Evolutionary conservation across 2,888 invertebrate genomes (phyloP).

Genomic region (Bembecia ichneumoniformis): DNA sequence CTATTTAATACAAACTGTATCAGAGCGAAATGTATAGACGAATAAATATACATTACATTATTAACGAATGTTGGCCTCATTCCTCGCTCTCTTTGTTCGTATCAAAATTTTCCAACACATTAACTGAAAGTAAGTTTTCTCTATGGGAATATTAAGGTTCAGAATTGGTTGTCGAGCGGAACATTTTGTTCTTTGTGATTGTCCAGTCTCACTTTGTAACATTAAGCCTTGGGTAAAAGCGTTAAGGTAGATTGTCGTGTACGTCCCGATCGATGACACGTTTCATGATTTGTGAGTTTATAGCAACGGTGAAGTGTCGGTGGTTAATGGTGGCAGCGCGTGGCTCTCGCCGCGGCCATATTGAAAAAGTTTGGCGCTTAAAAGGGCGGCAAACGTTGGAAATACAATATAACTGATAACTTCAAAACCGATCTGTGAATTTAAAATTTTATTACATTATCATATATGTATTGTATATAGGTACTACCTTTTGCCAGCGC

Average conservation of each 20-base stretch:
- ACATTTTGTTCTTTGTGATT: slow-evolving; percentile 50
- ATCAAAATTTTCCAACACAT: slow-evolving; percentile 51
- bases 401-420: not conserved
- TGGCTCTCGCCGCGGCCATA: slow-evolving; percentile 65
- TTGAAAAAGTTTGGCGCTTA: slow-evolving; percentile 70
- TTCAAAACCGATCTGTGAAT: too few species aligned
- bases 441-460: too few species aligned
- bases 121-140: slow-evolving; percentile 62
- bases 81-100: slow-evolving; percentile 71
- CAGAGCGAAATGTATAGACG: slow-evolving; percentile 36
- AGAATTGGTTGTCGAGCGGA: slow-evolving; percentile 52
- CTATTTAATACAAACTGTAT: not conserved
- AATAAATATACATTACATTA: slow-evolving; percentile 72
- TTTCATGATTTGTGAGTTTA: slow-evolving; percentile 74
- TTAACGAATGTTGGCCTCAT: slow-evolving; percentile 72
- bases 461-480: too few species aligned
- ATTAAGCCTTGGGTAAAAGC: slow-evolving; percentile 29
- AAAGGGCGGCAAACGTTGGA: slow-evolving; percentile 28
- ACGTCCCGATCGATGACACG: slow-evolving; percentile 37
- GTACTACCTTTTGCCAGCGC: too few species aligned
- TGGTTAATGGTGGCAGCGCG: slow-evolving; percentile 70
- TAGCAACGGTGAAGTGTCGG: slow-evolving; percentile 71
- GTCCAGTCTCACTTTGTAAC: slow-evolving; percentile 17
- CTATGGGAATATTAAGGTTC: slow-evolving; percentile 48
- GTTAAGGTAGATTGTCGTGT: slow-evolving; percentile 35